Conservation (phyloP, 2,888 invertebrate genomes). For the Camptogramma bilineatum region DNA sequence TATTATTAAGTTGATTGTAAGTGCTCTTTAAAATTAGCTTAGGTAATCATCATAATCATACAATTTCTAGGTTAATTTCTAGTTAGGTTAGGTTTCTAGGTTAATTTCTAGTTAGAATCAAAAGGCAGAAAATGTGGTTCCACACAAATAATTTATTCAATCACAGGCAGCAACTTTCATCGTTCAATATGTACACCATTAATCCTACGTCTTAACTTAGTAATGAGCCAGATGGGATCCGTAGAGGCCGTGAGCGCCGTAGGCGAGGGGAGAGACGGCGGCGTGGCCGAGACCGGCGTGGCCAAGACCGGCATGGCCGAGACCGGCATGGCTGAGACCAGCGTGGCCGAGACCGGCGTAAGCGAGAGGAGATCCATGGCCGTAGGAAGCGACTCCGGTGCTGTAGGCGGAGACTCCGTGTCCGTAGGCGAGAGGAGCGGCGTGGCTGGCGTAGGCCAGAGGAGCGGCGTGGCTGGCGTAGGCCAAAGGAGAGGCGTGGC, state of each 20-base stretch:
- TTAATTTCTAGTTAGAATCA: neutral
- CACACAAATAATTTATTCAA: constrained; percentile 36
- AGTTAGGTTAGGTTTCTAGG: no score
- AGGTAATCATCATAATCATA: no score
- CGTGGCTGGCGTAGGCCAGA: constrained; percentile 48
- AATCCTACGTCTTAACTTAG: constrained; percentile 47
- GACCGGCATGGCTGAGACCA: constrained; percentile 48
- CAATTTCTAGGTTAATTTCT: no score
- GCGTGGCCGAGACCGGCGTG: constrained; percentile 48
- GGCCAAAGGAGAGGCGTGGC: constrained; percentile 45
- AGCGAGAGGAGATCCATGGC: constrained; percentile 43
- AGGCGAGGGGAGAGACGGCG: constrained; percentile 48
- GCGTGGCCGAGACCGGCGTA: constrained; percentile 43
- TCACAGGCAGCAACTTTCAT: constrained; percentile 54
- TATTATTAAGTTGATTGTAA: no score
- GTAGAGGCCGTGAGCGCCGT: constrained; percentile 57
- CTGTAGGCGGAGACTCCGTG: constrained; percentile 40
- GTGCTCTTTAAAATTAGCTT: no score
- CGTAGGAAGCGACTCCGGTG: constrained; percentile 38
- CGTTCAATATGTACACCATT: constrained; percentile 41
- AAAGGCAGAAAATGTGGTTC: constrained; percentile 23
- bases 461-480: constrained; percentile 50
- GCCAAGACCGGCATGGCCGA: constrained; percentile 45
- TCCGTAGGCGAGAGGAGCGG: constrained; percentile 45
- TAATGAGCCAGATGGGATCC: constrained; percentile 52